These are phyloP conservation scores for Halichoerus grypus DNA, from an alignment of 2,113 vertebrate genomes.

Conservation along the genomic window DNA sequence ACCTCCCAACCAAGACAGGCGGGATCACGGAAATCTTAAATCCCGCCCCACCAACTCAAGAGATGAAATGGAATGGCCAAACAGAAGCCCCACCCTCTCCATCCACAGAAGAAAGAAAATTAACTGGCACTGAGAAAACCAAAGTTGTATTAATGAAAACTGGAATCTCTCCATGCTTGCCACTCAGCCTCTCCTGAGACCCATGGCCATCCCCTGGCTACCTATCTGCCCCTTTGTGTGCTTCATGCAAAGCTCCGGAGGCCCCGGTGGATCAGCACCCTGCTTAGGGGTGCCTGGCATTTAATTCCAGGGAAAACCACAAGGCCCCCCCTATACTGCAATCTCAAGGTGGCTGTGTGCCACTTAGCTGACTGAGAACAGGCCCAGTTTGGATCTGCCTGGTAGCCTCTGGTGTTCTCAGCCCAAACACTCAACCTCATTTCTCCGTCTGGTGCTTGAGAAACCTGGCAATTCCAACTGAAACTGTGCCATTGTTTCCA, in stretches of 20 bases:
- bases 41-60: not conserved
- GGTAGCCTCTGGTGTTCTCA: rapidly evolving
- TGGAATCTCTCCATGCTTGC: constrained; percentile 48
- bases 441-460: rapidly evolving
- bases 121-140: constrained; percentile 35
- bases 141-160: constrained; percentile 72
- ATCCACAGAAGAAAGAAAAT: constrained; percentile 63
- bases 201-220: constrained; percentile 41
- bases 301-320: not conserved
- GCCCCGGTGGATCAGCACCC: constrained; percentile 62
- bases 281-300: not conserved
- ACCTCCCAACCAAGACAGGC: not conserved
- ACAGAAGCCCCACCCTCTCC: not conserved
- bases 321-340: rapidly evolving
- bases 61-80: constrained; percentile 24
- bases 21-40: constrained; percentile 58
- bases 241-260: not conserved
- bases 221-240: constrained; percentile 42
- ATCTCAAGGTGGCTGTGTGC: rapidly evolving
- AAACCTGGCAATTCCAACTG: not conserved
- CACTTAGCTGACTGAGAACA: rapidly evolving
- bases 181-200: constrained; percentile 63
- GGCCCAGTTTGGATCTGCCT: not conserved
- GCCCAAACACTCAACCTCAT: not conserved
- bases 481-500: not conserved